Base-by-base conservation (phyloP, 2,113 vertebrate species). In the Telmatochromis sp. region DNA sequence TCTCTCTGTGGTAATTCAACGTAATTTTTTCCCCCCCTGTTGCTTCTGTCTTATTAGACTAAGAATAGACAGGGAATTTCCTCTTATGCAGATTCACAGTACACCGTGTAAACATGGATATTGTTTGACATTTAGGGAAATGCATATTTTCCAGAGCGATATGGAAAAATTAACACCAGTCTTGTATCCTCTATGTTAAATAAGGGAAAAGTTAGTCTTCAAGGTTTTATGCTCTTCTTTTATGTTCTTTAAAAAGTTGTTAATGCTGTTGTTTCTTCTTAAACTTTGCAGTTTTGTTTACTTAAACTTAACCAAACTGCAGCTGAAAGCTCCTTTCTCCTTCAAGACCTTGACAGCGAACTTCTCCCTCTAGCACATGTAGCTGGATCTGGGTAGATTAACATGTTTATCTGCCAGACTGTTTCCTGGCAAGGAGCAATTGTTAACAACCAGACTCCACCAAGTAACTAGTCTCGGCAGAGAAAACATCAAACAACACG, bases 1-100 rank as follows among this genome's bases (percentile, higher is more conserved):
- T 92, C 93, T 93, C 80, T 95, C 95, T 13, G 87, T 89, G 97
- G 97, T 97, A 96, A 96, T 87, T 91, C 86, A 89, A 47, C 73
- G 80, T 84, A 45, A 92, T 87, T 85, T 3, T 47, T 21, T 17
- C 8, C 19, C 2, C 60, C 33, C 21, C 15, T 10, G 23, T 63
- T 75, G 50, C n/a, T 75, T 81, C 71, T 65, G 82, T 78, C n/a
- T 79, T 33, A 71, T 58, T 51, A 26, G 2, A 82, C 26, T 15
- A 13, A 84, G 12, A 87, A 71, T 26, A 86, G 21, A 82, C 14
- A 33, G 12, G 37, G 15, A n/a, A 45, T 73, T 84, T 65, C 80
- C 42, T 84, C 65, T 42, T 80, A 78, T 87, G 28, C 73, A 83
- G 21, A 53, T 37, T 60, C 9, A 65, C 23, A 60, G 31, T 53